Evolutionary conservation across 2,888 invertebrate genomes (phyloP).

Genomic region (Myopa testacea): DNA sequence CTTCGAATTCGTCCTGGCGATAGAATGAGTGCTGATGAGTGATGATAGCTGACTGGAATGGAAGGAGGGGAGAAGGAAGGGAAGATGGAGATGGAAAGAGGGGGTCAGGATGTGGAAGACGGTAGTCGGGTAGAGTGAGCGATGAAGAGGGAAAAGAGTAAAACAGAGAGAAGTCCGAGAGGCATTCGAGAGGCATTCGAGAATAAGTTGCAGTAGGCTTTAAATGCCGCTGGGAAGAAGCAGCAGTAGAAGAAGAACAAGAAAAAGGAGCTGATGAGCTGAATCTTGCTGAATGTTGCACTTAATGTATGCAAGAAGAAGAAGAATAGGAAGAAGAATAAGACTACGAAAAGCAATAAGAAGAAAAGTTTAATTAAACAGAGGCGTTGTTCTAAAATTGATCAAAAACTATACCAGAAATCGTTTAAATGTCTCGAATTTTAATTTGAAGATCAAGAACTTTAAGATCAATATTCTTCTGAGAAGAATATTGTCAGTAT

Average conservation of each 20-base stretch:
- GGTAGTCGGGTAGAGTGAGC: neutral
- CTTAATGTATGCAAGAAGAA: constrained; percentile 62
- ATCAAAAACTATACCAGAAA: neutral
- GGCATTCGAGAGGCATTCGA: neutral
- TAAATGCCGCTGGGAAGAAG: constrained; percentile 51
- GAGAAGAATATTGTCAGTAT: too few species aligned
- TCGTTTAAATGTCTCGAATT: too few species aligned
- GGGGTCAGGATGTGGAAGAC: neutral
- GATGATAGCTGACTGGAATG: neutral
- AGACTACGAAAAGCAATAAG: too few species aligned
- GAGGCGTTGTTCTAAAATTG: constrained; percentile 44
- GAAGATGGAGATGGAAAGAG: neutral
- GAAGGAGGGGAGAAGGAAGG: neutral
- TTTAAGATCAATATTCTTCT: too few species aligned
- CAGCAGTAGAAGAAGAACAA: neutral
- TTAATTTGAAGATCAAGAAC: too few species aligned
- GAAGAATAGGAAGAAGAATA: too few species aligned
- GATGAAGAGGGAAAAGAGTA: neutral
- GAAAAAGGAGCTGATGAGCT: neutral
- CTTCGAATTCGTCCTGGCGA: neutral
- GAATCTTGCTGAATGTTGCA: constrained; percentile 47
- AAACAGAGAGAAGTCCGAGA: neutral
- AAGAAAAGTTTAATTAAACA: constrained; percentile 60
- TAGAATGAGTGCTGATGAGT: neutral
- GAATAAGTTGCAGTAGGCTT: constrained; percentile 53